Base-by-base conservation (phyloP, 1,140 invertebrate species). In the Frieseomelitta varia region DNA sequence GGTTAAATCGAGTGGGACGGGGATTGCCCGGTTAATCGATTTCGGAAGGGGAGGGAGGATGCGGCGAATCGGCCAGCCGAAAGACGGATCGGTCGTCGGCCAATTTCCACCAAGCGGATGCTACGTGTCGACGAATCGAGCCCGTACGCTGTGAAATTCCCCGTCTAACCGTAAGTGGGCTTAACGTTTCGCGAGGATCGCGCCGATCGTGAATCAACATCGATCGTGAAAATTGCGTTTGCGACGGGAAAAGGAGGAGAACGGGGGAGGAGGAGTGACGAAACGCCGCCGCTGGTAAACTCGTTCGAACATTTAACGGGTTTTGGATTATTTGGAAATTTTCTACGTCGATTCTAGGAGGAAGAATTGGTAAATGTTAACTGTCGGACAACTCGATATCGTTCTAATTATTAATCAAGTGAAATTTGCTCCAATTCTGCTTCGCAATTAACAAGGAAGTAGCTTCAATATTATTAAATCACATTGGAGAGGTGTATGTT, bases 21-120 rank as follows among this genome's bases (percentile, higher is more conserved):
- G 53, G 27, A 30, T 87, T 73, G 24, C 19, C 78, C 53, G 83
- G 61, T 81, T 76, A 85, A 87, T 85, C 86, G 86, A 87, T 81
- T 81, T 85, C 30, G n/a, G 21, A 17, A 69, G 34, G 56, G 53
- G 47, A 1, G 56, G 61, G 47, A 4, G 39, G 0, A 4, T 0
- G 39, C 4, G 39, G 39, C 4, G 39, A 78, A 85, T 69, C 85
- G 77, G 51, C 77, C 77, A 63, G 74, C 84, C 72, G 79, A 87
- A 87, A 82, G 86, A 86, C 85, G 84, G n/a, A 68, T 67, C 68
- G 76, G 58, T 24, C 58, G 77, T 73, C 51, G 77, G 72, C 1
- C 72, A 74, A 77, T 72, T 79, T 39, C 51, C n/a, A 55, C 8
- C 53, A 67, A 81, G 72, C 77, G 84, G 19, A 69, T 58, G 61